A percentile compares a stretch with the other conserved stretches of the same genome.
These are phyloP conservation scores for Margarornis squamiger DNA, from an alignment of 2,797 vertebrate genomes.

Conservation along the genomic window DNA sequence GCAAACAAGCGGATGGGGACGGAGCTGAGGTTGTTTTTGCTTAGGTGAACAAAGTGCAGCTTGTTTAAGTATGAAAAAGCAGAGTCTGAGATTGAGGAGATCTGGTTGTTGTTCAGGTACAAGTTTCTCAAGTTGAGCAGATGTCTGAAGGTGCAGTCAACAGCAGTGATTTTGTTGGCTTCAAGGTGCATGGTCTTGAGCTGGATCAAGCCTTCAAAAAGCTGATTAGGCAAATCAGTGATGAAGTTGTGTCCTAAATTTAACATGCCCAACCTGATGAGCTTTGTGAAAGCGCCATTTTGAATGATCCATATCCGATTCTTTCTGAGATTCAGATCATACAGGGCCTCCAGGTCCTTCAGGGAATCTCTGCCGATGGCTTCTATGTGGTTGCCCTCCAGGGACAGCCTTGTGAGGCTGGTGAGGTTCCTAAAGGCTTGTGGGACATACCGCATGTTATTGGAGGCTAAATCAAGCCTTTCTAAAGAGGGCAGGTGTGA, in stretches of 20 bases:
- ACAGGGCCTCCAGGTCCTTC: constrained; percentile 50
- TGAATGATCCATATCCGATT: constrained; percentile 73
- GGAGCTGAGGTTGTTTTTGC: constrained; percentile 64
- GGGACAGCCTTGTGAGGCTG: constrained; percentile 48
- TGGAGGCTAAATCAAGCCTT: constrained; percentile 58
- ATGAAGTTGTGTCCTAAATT: constrained; percentile 74
- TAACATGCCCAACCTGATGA: constrained; percentile 55
- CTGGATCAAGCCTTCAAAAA: constrained; percentile 64
- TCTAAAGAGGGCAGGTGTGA: constrained; percentile 64
- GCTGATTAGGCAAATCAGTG: constrained; percentile 71
- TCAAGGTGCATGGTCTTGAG: constrained; percentile 69
- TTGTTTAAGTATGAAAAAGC: constrained; percentile 53
- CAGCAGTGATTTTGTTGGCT: constrained; percentile 61
- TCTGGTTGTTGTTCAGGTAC: constrained; percentile 72
- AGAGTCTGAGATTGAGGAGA: constrained; percentile 9
- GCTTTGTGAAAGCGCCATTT: constrained; percentile 58
- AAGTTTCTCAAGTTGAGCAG: constrained; percentile 61
- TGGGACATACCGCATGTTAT: constrained; percentile 65
- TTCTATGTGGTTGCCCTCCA: constrained; percentile 70
- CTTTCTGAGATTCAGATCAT: constrained; percentile 62
- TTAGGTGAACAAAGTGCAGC: constrained; percentile 66
- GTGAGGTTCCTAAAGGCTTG: constrained; percentile 64
- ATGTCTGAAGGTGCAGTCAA: constrained; percentile 53
- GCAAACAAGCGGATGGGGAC: neutral
- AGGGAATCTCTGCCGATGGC: constrained; percentile 70